Conservation (phyloP, 2,113 vertebrate species). For the Sterna hirundo region DNA sequence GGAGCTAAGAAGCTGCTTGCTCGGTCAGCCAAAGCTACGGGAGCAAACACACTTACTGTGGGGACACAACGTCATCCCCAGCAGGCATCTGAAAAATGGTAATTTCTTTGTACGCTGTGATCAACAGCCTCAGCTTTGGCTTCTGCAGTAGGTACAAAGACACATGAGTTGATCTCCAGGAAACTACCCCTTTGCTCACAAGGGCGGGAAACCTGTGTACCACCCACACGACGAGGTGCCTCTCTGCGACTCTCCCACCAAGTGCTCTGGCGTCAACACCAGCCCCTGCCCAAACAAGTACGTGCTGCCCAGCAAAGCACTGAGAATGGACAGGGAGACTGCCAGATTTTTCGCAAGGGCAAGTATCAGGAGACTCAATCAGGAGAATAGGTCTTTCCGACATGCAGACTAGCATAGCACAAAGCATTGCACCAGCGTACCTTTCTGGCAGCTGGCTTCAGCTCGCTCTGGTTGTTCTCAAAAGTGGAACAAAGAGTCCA, state of each 20-base stretch:
- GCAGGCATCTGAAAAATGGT: neutral
- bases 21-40: neutral
- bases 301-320: neutral
- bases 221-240: neutral
- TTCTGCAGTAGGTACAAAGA: neutral
- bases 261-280: neutral
- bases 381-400: neutral
- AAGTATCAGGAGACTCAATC: neutral
- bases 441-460: neutral
- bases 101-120: neutral
- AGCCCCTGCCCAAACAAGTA: neutral
- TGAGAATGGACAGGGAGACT: neutral
- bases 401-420: neutral
- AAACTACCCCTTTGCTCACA: neutral
- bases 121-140: neutral
- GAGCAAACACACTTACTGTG: neutral
- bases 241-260: neutral
- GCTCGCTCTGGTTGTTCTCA: neutral
- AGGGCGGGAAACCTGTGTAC: neutral
- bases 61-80: neutral
- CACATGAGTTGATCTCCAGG: neutral
- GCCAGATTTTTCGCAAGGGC: neutral
- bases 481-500: neutral
- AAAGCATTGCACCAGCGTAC: neutral
- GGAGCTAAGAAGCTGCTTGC: neutral